phyloP scores from a whole-genome alignment of 2,888 invertebrate species.

The Spatulosminthurus flaviceps region DNA sequence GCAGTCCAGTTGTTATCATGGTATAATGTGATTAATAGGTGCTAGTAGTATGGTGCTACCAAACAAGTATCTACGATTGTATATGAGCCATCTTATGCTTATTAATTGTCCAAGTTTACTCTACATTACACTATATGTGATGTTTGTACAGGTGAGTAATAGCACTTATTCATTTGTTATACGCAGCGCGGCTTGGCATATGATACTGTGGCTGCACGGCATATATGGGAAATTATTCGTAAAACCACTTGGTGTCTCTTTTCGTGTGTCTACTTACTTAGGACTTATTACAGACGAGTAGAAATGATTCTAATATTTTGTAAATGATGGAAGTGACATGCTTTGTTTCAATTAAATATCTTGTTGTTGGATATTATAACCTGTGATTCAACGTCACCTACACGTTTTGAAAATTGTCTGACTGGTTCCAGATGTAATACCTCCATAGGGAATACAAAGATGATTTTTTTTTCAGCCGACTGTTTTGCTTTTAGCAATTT shows the following conservation, averaged over 20 bases:
- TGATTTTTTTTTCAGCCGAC: background rate
- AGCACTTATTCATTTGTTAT: background rate
- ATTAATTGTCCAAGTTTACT: slow-evolving; percentile 24
- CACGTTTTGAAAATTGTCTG: background rate
- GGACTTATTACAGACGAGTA: no score
- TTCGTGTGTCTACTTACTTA: no score
- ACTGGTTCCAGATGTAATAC: background rate
- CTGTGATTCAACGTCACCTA: slow-evolving; percentile 27
- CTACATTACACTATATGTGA: background rate
- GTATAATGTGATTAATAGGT: slow-evolving; percentile 36
- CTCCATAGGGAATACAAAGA: background rate
- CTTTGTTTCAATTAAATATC: background rate
- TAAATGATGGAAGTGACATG: slow-evolving; percentile 27
- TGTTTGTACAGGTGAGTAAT: background rate
- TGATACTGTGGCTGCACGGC: background rate
- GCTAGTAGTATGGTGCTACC: slow-evolving; percentile 21
- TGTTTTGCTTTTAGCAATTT: background rate
- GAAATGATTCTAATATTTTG: slow-evolving; percentile 16
- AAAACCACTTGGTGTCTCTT: no score
- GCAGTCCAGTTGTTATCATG: slow-evolving; percentile 29
- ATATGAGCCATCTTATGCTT: background rate
- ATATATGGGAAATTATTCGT: background rate
- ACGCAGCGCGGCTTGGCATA: background rate
- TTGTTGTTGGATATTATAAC: slow-evolving; percentile 15
- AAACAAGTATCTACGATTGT: slow-evolving; percentile 12